Percentiles rank a stretch among this genome's conserved stretches.
These are phyloP conservation scores for Mamestra configurata DNA, from an alignment of 1,140 invertebrate genomes.

Conservation along the genomic window DNA sequence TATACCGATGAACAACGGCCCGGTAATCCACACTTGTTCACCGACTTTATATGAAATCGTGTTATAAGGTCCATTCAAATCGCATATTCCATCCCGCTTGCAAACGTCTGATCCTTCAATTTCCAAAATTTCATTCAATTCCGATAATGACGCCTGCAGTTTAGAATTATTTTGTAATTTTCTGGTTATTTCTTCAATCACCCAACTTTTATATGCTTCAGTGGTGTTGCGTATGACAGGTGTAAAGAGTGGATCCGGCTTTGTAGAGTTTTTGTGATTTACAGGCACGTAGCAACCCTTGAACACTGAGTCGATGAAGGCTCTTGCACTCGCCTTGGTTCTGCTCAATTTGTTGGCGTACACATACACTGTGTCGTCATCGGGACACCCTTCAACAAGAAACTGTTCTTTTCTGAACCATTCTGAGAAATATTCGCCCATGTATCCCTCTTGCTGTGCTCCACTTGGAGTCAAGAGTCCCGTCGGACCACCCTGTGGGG, in stretches of 20 bases:
- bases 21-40: constrained; percentile 68
- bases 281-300: constrained; percentile 67
- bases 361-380: constrained; percentile 60
- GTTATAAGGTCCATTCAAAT: constrained; percentile 63
- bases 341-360: constrained; percentile 74
- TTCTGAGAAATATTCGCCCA: constrained; percentile 49
- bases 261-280: constrained; percentile 57
- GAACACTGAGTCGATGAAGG: constrained; percentile 73
- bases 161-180: constrained; percentile 17
- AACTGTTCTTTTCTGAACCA: constrained; percentile 36
- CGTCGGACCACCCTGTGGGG: neutral
- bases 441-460: constrained; percentile 42
- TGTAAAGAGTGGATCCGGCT: constrained; percentile 71
- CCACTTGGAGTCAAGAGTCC: constrained; percentile 44
- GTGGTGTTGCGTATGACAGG: constrained; percentile 68
- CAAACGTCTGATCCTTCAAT: constrained; percentile 20
- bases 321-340: constrained; percentile 71
- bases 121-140: constrained; percentile 34
- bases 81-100: constrained; percentile 30
- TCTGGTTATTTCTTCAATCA: constrained; percentile 63
- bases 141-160: neutral
- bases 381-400: constrained; percentile 61
- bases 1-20: constrained; percentile 70
- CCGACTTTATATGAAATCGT: constrained; percentile 64
- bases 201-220: constrained; percentile 58